These are phyloP conservation scores for Lucilia cuprina DNA, from an alignment of 1,140 invertebrate genomes.

Conservation along the genomic window DNA sequence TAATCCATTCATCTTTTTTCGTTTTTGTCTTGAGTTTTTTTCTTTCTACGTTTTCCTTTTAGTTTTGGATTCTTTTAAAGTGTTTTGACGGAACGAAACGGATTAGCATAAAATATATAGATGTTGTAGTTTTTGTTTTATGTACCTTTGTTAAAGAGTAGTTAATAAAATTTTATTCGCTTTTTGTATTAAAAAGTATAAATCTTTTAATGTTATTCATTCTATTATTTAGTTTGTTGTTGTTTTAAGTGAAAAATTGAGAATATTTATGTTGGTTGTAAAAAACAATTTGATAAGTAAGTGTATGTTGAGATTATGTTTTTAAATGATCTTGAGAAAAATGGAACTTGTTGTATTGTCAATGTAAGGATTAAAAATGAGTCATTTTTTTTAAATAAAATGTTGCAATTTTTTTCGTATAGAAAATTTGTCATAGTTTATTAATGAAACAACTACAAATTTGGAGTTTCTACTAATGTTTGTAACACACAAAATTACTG, in stretches of 20 bases:
- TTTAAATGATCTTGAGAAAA: too few relatives aligned
- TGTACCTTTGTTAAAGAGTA: background rate
- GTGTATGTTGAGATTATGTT: too few relatives aligned
- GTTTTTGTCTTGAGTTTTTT: background rate
- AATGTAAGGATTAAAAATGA: background rate
- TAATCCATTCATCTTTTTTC: background rate
- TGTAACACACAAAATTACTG: too few relatives aligned
- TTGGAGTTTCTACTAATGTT: too few relatives aligned
- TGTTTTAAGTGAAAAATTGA: background rate
- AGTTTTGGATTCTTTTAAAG: background rate
- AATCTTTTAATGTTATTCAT: background rate
- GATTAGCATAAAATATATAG: background rate
- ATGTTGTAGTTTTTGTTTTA: background rate
- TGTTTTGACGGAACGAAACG: slow-evolving; percentile 10
- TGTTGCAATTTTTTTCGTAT: too few relatives aligned
- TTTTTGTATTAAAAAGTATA: background rate
- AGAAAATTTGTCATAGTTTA: too few relatives aligned
- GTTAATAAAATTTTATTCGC: slow-evolving; percentile 15
- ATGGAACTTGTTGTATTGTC: background rate
- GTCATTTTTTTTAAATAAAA: background rate
- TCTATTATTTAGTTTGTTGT: background rate
- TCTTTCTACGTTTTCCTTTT: background rate
- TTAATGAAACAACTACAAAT: too few relatives aligned
- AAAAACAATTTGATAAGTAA: background rate
- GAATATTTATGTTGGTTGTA: background rate